phyloP scores from a whole-genome alignment of 2,113 vertebrate genomes.

The Crocuta crocuta region DNA sequence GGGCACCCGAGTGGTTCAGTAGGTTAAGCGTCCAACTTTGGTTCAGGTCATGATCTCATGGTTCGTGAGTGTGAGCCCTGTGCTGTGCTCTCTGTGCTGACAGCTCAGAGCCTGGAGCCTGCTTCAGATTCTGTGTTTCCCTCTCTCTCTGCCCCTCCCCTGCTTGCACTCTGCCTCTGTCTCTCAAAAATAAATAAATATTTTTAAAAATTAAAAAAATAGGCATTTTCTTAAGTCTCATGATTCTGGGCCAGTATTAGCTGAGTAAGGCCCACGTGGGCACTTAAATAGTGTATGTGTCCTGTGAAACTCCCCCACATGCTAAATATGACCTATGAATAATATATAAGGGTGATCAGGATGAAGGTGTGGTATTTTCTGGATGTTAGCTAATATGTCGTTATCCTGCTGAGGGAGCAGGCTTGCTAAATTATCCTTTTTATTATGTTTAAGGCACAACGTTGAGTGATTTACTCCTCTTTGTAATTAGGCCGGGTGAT shows the following conservation, averaged over 20 bases:
- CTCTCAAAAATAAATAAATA: too few relatives aligned
- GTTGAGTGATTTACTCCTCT: constrained; percentile 39
- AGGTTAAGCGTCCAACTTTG: too few relatives aligned
- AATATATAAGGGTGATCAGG: background rate
- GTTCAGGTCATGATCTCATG: too few relatives aligned
- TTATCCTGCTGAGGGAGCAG: background rate
- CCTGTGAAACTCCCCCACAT: background rate
- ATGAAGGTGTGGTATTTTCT: background rate
- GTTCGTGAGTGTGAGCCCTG: too few relatives aligned
- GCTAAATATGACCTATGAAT: background rate
- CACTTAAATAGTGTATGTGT: background rate
- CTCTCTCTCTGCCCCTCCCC: too few relatives aligned
- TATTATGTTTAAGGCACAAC: constrained; percentile 51
- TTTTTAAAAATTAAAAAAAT: too few relatives aligned
- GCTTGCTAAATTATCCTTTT: constrained; percentile 38
- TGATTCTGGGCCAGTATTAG: background rate
- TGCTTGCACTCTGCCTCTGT: too few relatives aligned
- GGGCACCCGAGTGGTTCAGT: too few relatives aligned
- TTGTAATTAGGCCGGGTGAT: constrained; percentile 45
- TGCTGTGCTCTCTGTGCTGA: too few relatives aligned
- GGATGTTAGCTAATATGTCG: background rate
- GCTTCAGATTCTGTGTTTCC: too few relatives aligned
- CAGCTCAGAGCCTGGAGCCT: too few relatives aligned
- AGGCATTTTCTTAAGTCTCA: background rate
- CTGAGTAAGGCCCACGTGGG: background rate